Base-by-base conservation (phyloP, 2,888 invertebrate genomes). In the Ennomos erosarius region DNA sequence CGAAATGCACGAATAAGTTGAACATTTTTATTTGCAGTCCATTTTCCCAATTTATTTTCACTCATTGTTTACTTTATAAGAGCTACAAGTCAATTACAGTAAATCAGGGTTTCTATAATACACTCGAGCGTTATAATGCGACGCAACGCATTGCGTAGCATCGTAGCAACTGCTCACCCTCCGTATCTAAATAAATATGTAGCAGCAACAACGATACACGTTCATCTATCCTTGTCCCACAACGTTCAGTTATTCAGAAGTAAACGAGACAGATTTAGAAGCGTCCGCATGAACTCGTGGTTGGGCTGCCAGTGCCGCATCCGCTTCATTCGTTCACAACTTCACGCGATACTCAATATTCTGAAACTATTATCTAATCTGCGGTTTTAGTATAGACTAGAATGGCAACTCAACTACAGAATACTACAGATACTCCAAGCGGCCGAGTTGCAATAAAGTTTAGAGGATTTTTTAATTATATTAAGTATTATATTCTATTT, bases 21-120 rank as follows among this genome's bases (percentile, higher is more conserved):
- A 55, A 83, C 36, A 67, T 76, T 78, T 64, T 72, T 74, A 8
- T 69, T 67, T 67, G 79, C 79, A 3, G 73, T 72, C 84, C 84
- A 84, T 5, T 13, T 51, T 6, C 36, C 42, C 35, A 26, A 5
- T 1, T 26, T 13, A 34, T 47, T 42, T 38, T 3, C 44, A 10
- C 64, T 40, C 78, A 79, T 67, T 53, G 67, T 67, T 69, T 65
- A 39, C 49, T 61, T 38, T 34, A 26, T 11, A 12, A 50, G 5
- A 36, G 34, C n/a, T 34, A 67, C 72, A 70, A 76, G 77, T 72
- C 71, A 57, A 55, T 64, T 55, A 47, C 67, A 55, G 55, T 75
- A 78, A 71, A 74, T 75, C 75, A 67, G 49, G 3, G 6, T 3
- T 6, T 26, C 26, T 26, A 26, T 6, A 26, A 53, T 50, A 49